Base-by-base conservation (phyloP, 2,888 invertebrate genomes). In the Trichopria drosophilae region DNA sequence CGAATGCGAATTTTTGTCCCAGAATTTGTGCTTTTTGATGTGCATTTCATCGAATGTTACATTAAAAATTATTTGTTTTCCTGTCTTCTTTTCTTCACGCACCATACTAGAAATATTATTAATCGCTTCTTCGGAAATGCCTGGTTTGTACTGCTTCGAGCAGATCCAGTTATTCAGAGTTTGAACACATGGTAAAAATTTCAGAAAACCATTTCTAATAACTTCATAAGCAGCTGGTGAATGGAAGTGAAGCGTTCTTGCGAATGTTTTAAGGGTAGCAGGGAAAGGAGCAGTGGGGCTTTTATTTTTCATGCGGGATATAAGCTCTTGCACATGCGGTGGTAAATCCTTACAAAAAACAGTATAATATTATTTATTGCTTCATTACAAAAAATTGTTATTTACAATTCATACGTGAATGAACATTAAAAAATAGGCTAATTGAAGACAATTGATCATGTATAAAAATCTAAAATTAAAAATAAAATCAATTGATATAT, bases 31-130 rank as follows among this genome's bases (percentile, higher is more conserved):
- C 29, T 58, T 20, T 44, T 49, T 58, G 22, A 55, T 58, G 31
- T 41, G 24, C 43, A 57, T 53, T 20, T 57, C 54, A 47, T 59
- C 57, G 22, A 52, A 54, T 10, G 47, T 51, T 3, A 57, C 6
- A 50, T 47, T 54, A 42, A 57, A 59, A 48, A 57, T 31, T 23
- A 35, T 18, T 18, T 47, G 44, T 34, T 45, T 53, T 4, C 24
- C 37, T 23, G 39, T 44, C 9, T 20, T 7, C 16, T 6, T 19
- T 37, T 55, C 39, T 6, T 20, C 6, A 12, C 39, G 24, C 1
- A 53, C 51, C 12, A 53, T 40, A 5, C 34, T 18, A 10, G 41
- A 47, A n/a, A 54, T 15, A 18, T 56, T 16, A 28, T 54, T n/a
- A 19, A 53, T 32, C 15, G 34, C 39, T 36, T 51, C 45, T 12